Evolutionary conservation across 2,797 vertebrate species (phyloP), one percentile per base, ranked within the genome.

Genomic region (Microcaecilia unicolor): DNA sequence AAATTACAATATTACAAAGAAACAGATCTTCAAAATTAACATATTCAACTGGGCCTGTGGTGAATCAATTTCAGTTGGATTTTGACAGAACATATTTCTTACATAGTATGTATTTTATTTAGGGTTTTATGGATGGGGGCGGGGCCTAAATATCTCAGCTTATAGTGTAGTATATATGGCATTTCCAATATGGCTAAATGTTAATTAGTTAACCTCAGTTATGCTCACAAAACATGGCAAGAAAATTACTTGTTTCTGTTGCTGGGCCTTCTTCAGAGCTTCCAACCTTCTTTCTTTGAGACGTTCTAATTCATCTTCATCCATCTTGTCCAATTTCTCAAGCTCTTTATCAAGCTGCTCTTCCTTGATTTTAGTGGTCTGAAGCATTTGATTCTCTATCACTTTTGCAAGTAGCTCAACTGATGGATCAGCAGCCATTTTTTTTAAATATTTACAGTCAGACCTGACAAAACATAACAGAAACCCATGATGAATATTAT

Each of bases 201-300:
- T n/a, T n/a, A n/a, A n/a, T n/a, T n/a, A n/a, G n/a, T n/a, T n/a
- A n/a, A n/a, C n/a, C n/a, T n/a, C n/a, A n/a, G n/a, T n/a, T n/a
- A n/a, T n/a, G n/a, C n/a, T n/a, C n/a, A n/a, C n/a, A n/a, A n/a
- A n/a, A n/a, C n/a, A n/a, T n/a, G n/a, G n/a, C n/a, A n/a, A n/a
- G 23, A 31, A 23, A 49, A 39, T 79, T 64, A 94, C 96, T 83
- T 99, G 94, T 81, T 97, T 98, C 71, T 97, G 92, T 72, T 95
- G 92, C 51, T 99, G 95, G 6, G 87, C 77, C 72, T 94, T 97
- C 59, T 85, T 95, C n/a, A 99, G 76, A 2, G 92, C 87, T 37
- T 93, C 88, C 13, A 98, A 69, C 17, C 96, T 82, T 58, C 70
- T 92, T 64, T 93, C 89, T 63, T 91, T 94, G 51, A 99, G 80